Evolutionary conservation across 1,140 invertebrate species (phyloP).

Genomic region (Trinorchestia longiramus): DNA sequence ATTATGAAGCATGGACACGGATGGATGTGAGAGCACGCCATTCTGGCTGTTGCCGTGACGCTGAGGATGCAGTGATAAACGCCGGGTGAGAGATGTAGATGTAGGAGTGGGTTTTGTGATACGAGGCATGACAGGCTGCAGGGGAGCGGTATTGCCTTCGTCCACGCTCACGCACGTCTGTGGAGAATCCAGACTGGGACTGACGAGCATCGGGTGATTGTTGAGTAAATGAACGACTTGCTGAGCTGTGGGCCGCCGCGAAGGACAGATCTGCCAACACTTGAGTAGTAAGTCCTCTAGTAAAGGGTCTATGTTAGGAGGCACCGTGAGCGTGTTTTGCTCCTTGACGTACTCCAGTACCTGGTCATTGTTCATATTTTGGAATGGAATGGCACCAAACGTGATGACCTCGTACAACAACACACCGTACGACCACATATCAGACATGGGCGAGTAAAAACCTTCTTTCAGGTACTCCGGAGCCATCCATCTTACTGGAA

Average conservation of each 20-base stretch:
- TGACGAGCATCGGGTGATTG: slow-evolving; percentile 58
- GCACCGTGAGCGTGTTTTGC: slow-evolving; percentile 80
- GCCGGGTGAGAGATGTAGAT: slow-evolving; percentile 57
- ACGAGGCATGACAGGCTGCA: slow-evolving; percentile 41
- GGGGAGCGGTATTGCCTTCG: slow-evolving; percentile 15
- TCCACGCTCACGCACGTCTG: slow-evolving; percentile 24
- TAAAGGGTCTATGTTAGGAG: slow-evolving; percentile 80
- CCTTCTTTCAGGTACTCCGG: slow-evolving; percentile 84
- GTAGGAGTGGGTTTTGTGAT: slow-evolving; percentile 10
- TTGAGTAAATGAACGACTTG: slow-evolving; percentile 62
- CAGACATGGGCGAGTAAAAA: slow-evolving; percentile 84
- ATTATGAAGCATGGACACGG: slow-evolving; percentile 58
- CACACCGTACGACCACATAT: slow-evolving; percentile 89
- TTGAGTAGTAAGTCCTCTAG: slow-evolving; percentile 70
- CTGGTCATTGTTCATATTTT: slow-evolving; percentile 83
- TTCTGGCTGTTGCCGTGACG: slow-evolving; percentile 58
- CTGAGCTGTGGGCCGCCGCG: slow-evolving; percentile 30
- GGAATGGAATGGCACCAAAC: slow-evolving; percentile 89
- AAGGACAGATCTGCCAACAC: slow-evolving; percentile 46
- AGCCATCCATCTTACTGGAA: slow-evolving; percentile 96
- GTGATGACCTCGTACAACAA: slow-evolving; percentile 87
- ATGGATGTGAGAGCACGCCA: slow-evolving; percentile 58
- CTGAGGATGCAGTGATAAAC: slow-evolving; percentile 58
- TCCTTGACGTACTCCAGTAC: slow-evolving; percentile 84
- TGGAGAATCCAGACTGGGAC: slow-evolving; percentile 39